Evolutionary conservation across 2,888 invertebrate genomes (phyloP).

Genomic region (Hypomecis atomaria): DNA sequence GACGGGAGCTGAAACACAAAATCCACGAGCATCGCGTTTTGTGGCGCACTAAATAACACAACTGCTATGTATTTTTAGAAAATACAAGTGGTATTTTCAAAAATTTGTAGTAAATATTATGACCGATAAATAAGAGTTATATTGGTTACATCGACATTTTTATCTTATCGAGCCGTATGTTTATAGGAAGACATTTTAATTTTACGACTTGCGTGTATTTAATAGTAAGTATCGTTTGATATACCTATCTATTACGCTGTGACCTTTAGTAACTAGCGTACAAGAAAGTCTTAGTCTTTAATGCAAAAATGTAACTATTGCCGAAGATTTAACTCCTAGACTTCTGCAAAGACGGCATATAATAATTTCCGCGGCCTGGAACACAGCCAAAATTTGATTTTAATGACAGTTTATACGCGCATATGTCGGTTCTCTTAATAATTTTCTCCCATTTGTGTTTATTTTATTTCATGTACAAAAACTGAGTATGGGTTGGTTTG

Average conservation of each 20-base stretch:
- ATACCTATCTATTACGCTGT: background rate
- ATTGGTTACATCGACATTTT: slow-evolving; percentile 39
- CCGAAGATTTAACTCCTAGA: slow-evolving; percentile 58
- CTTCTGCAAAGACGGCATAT: slow-evolving; percentile 73
- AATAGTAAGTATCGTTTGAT: background rate
- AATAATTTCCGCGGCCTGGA: slow-evolving; percentile 76
- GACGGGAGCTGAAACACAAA: slow-evolving; percentile 51
- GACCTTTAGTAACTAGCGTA: slow-evolving; percentile 6
- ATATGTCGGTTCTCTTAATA: slow-evolving; percentile 67
- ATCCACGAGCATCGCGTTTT: slow-evolving; percentile 41
- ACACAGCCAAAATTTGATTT: slow-evolving; percentile 77
- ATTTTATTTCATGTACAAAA: slow-evolving; percentile 44
- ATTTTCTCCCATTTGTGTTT: slow-evolving; percentile 54
- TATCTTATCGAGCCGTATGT: slow-evolving; percentile 32
- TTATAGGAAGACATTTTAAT: slow-evolving; percentile 19
- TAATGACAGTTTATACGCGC: slow-evolving; percentile 80
- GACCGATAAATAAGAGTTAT: slow-evolving; percentile 41
- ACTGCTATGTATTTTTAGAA: slow-evolving; percentile 44
- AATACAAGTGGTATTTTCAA: slow-evolving; percentile 34
- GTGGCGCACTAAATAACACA: slow-evolving; percentile 48
- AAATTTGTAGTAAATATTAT: slow-evolving; percentile 32
- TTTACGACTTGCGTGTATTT: slow-evolving; percentile 11
- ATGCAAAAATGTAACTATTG: slow-evolving; percentile 50
- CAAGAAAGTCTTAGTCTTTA: slow-evolving; percentile 10
- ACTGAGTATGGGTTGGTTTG: slow-evolving; percentile 11